Conservation (phyloP, 2,888 invertebrate species). For the Eupithecia exiguata region DNA sequence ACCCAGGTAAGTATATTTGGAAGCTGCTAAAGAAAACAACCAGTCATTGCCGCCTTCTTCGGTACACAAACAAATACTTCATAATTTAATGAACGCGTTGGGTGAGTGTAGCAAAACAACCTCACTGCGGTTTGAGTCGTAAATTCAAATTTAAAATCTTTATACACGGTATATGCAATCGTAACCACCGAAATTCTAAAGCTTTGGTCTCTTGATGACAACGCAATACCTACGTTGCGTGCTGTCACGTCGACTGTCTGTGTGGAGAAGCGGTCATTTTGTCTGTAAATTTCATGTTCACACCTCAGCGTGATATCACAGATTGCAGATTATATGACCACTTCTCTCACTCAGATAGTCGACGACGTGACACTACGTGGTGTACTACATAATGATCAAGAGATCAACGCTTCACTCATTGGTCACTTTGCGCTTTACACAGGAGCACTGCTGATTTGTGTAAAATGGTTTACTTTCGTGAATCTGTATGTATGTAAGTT, state of each 20-base stretch:
- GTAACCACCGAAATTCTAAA: background rate
- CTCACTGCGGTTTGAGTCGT: conserved; percentile 37
- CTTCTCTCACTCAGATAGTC: too few relatives aligned
- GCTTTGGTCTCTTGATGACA: too few relatives aligned
- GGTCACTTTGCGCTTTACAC: background rate
- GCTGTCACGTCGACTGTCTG: too few relatives aligned
- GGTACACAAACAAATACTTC: conserved; percentile 16
- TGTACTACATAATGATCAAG: too few relatives aligned
- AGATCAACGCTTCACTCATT: background rate
- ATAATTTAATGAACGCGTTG: conserved; percentile 25
- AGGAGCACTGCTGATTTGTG: background rate
- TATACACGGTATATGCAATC: conserved; percentile 3
- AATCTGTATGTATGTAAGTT: too few relatives aligned
- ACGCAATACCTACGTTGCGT: too few relatives aligned
- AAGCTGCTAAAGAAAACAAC: conserved; percentile 6
- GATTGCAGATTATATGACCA: too few relatives aligned
- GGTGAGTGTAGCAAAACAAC: conserved; percentile 30
- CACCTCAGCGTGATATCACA: too few relatives aligned
- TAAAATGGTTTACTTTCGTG: too few relatives aligned
- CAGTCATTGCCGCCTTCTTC: conserved; percentile 13
- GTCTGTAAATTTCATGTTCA: too few relatives aligned
- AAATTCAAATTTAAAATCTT: conserved; percentile 56
- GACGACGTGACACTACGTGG: too few relatives aligned
- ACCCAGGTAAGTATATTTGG: background rate
- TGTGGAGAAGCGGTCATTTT: too few relatives aligned